Evolutionary conservation across 2,113 vertebrate genomes (phyloP), one percentile per base, ranked within the genome.

Genomic region (Alouatta palliata): DNA sequence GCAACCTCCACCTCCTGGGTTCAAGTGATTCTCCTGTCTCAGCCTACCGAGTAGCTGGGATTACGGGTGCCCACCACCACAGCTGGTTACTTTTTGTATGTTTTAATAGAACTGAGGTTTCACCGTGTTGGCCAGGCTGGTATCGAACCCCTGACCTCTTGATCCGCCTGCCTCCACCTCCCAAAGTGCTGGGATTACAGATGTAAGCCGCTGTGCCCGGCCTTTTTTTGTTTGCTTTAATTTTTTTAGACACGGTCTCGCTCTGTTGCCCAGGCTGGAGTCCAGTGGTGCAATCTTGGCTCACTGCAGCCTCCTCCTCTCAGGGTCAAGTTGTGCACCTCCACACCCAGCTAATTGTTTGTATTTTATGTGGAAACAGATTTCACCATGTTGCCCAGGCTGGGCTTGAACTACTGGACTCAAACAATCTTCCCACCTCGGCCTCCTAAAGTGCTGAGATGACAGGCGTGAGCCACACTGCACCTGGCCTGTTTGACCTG

Each of bases 201-300:
- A 14, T 4, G 27, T 68, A 6, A 68, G 32, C 32, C 66, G 35
- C 66, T 0, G 6, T 3, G 66, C 0, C 66, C 1, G 1, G 32
- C 32, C 14, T 68, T 68, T 8, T 68, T 66, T 32, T 64, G 11
- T 66, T 32, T 58, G 23, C 23, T 58, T 58, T 3, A 52, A 52
- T 16, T 66, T 66, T 14, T 68, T 32, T 32, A 68, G 66, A 68
- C 66, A 35, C 3, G 32, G 66, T 32, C 66, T 68, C 6, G 7
- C 66, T 14, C 30, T 35, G 66, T 35, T 14, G 6, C 66, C 35
- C 68, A n/a, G 35, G 17, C 61, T 64, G 61, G 61, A 64, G 61
- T 64, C 11, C 12, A 30, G 25, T 30, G 27, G 5, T 64, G 27
- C 5, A 2, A 5, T 64, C 61, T 64, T 64, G 27, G 61, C 61